Evolutionary conservation across 2,888 invertebrate species (phyloP).

Genomic region (Trypoxylon attenuatum): DNA sequence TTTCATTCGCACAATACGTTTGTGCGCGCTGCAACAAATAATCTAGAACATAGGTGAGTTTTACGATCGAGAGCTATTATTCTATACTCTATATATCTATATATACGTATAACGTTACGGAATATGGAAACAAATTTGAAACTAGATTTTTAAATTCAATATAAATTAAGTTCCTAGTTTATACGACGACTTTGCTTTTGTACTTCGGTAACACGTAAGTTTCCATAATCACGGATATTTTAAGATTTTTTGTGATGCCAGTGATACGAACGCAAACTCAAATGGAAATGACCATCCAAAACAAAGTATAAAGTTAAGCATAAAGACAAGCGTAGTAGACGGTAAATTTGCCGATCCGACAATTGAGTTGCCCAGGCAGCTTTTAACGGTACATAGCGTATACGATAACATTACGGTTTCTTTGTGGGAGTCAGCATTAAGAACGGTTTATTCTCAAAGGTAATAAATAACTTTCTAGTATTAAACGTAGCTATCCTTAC

Average conservation of each 20-base stretch:
- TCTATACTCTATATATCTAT: too few species aligned
- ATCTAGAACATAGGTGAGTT: constrained; percentile 54
- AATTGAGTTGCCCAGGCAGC: constrained; percentile 66
- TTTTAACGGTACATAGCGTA: constrained; percentile 57
- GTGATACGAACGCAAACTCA: constrained; percentile 32
- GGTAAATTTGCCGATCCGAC: constrained; percentile 28
- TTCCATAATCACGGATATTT: constrained; percentile 54
- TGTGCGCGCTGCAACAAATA: constrained; percentile 33
- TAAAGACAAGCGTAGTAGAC: constrained; percentile 39
- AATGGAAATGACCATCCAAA: too few species aligned
- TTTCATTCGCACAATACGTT: constrained; percentile 34
- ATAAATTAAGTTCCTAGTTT: too few species aligned
- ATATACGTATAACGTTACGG: too few species aligned
- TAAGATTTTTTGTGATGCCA: constrained; percentile 30
- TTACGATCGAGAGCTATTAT: too few species aligned
- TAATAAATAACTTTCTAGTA: constrained; percentile 34
- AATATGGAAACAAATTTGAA: too few species aligned
- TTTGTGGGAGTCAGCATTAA: constrained; percentile 65
- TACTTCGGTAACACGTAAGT: constrained; percentile 5
- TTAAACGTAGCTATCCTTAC: too few species aligned
- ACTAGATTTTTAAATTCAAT: too few species aligned
- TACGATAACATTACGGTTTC: constrained; percentile 55
- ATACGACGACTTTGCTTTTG: too few species aligned
- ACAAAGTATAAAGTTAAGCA: constrained; percentile 54
- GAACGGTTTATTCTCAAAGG: constrained; percentile 63